Base-by-base conservation (phyloP, 1,140 invertebrate species). In the Triops cancriformis region DNA sequence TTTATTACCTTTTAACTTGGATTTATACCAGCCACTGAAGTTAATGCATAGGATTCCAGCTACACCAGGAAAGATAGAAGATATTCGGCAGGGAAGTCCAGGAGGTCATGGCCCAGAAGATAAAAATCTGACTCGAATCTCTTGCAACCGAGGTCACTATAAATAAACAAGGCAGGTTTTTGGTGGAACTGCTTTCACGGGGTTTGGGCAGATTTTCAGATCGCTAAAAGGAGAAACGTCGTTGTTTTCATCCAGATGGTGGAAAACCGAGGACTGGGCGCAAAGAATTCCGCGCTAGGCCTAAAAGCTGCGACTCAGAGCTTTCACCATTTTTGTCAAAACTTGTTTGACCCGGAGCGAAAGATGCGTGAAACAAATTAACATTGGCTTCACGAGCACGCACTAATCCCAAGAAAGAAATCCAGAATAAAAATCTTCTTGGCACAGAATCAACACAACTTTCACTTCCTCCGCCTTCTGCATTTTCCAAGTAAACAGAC, bases 371-470 rank as follows among this genome's bases (percentile, higher is more conserved):
- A 23, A 23, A 5, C 10, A 64, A 14, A 64, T 64, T n/a, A n/a
- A n/a, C 51, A 64, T 5, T 64, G 3, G 18, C 51, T 1, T 23
- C 5, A 6, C 51, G 6, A 6, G 0, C 51, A 64, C 51, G n/a
- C 51, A 64, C 7, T 64, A 64, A 64, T 64, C 18, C 18, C 23
- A 18, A 18, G 7, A 64, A 64, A 23, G 23, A 64, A 64, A 18
- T 64, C 14, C 10, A 18, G 23, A n/a, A 64, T n/a, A 64, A 64
- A 64, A 64, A 64, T 18, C 23, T 4, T 64, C 51, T 64, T 64
- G 51, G 51, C 51, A 64, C 51, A 23, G 23, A 64, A 64, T 64
- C 51, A 64, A 64, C 51, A 64, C 51, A 64, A 64, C 51, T 64
- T 64, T 64, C 51, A 64, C 51, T 23, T 64, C 51, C 51, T 64